These are phyloP conservation scores for Rhinopomastus cyanomelas DNA, from an alignment of 2,113 vertebrate genomes.

Conservation along the genomic window DNA sequence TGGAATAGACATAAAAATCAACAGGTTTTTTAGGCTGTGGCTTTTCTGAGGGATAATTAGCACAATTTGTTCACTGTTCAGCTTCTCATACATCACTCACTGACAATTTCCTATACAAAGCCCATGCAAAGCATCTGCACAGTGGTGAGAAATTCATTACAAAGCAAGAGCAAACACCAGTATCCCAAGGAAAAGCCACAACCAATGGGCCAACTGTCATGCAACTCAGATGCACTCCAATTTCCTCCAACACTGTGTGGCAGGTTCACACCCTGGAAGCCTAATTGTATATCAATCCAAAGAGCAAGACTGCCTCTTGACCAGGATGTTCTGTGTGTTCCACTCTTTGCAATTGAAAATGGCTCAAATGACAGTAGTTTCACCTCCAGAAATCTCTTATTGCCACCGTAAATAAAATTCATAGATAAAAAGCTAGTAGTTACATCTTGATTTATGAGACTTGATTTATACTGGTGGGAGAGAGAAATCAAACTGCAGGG, in stretches of 20 bases:
- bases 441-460: background rate
- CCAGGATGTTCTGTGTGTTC: background rate
- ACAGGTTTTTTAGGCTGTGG: background rate
- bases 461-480: background rate
- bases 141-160: background rate
- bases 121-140: background rate
- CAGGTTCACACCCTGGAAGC: background rate
- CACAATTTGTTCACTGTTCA: background rate
- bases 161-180: background rate
- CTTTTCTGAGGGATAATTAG: background rate
- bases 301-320: background rate
- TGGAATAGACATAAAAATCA: background rate
- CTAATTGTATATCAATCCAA: background rate
- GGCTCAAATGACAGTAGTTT: background rate
- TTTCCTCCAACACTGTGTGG: background rate
- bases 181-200: background rate
- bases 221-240: background rate
- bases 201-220: background rate
- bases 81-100: background rate
- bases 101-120: background rate
- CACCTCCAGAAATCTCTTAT: background rate
- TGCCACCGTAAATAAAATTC: conserved; percentile 6
- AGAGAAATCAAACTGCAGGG: background rate
- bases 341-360: background rate
- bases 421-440: background rate